phyloP scores from a whole-genome alignment of 2,888 invertebrate genomes.

The Drosophila borborema region DNA sequence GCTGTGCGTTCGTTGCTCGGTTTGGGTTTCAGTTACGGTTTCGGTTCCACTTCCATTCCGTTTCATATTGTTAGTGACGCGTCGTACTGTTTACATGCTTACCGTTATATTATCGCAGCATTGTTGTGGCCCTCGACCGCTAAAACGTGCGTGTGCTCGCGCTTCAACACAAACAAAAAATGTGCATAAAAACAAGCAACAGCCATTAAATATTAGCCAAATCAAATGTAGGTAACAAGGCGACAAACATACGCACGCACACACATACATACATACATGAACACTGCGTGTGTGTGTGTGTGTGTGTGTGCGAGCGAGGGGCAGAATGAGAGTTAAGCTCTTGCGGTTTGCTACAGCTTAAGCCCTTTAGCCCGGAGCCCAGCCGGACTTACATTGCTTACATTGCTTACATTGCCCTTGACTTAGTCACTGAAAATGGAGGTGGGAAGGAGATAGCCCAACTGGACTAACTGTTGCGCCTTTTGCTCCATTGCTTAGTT shows the following conservation, averaged over 20 bases:
- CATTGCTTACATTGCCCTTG: slow-evolving; percentile 1
- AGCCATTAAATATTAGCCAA: slow-evolving; percentile 65
- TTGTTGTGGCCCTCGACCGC: slow-evolving; percentile 31
- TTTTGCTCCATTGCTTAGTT: neutral
- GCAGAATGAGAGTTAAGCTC: slow-evolving; percentile 2
- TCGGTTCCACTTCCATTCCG: slow-evolving; percentile 48
- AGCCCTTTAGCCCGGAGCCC: slow-evolving; percentile 15
- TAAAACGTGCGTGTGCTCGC: slow-evolving; percentile 16
- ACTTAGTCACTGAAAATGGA: neutral
- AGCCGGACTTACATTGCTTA: neutral
- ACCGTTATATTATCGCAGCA: slow-evolving; percentile 39
- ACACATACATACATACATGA: neutral
- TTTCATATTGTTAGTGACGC: slow-evolving; percentile 38
- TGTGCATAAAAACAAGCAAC: slow-evolving; percentile 61
- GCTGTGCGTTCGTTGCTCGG: slow-evolving; percentile 34
- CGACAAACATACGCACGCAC: slow-evolving; percentile 19
- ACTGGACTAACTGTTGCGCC: slow-evolving; percentile 57
- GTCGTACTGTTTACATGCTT: slow-evolving; percentile 45
- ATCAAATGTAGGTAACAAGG: slow-evolving; percentile 59
- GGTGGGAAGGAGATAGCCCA: neutral
- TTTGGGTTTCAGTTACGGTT: slow-evolving; percentile 31
- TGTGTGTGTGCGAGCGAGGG: neutral
- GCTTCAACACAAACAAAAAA: slow-evolving; percentile 45
- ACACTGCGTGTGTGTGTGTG: neutral
- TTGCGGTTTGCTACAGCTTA: slow-evolving; percentile 16